Base-by-base conservation (phyloP, 2,797 vertebrate species). In the Myotis planiceps region DNA sequence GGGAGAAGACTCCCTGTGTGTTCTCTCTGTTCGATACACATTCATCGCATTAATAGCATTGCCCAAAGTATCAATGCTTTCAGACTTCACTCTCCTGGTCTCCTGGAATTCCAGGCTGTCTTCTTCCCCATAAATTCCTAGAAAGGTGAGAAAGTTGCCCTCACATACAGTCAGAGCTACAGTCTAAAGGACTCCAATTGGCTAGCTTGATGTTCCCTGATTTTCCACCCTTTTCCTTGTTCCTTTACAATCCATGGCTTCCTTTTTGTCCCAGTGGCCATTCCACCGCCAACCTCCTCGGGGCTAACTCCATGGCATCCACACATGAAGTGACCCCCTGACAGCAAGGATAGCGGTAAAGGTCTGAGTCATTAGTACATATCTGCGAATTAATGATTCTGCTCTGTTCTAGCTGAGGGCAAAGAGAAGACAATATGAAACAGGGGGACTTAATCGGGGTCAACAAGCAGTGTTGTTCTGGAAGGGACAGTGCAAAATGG, bases 381-480 rank as follows among this genome's bases (percentile, higher is more conserved):
- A 34, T 89, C 12, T 42, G 29, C 51, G 84, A 94, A 89, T 96
- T 89, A 92, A 84, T 81, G 83, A 93, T 81, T 94, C 89, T 88
- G 68, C 66, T 80, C 21, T 89, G 92, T 87, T 88, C 68, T 87
- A 78, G 1, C 27, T 69, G 32, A 96, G 63, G 80, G 65, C 45
- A 78, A 95, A 78, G 5, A 58, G 76, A 96, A 78, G 66, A 91
- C 53, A 89, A 78, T 93, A 69, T 65, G 18, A 87, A 68, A 34
- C 21, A 74, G 2, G 1, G 1, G 14, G 39, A 81, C 27, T 74
- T 87, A 51, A 69, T 16, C 45, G 7, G 16, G 63, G 10, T 60
- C 39, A 47, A n/a, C 1, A 15, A 87, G 58, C 34, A 69, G 37
- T 78, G 21, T 68, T 72, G 89, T 94, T 96, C 75, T 19, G 66